Conservation (phyloP, 2,888 invertebrate genomes). For the Agelastica alni region DNA sequence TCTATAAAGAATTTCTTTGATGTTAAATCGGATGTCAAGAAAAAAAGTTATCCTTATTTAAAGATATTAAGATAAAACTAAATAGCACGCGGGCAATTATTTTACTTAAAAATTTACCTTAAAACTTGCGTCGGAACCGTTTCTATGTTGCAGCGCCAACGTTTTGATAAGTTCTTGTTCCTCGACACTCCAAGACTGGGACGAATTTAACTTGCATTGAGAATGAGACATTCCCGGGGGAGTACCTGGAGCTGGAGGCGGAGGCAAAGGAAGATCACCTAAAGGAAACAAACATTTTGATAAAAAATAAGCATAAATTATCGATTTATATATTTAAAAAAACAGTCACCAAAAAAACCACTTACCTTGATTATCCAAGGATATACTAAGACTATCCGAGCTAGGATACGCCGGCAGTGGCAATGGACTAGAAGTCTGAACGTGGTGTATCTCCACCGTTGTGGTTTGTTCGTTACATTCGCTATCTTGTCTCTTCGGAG, state of each 20-base stretch:
- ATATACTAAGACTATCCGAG: conserved; percentile 67
- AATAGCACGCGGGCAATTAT: no score
- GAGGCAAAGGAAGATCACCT: conserved; percentile 66
- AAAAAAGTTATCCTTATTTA: no score
- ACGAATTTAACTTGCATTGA: conserved; percentile 58
- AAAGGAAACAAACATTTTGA: background rate
- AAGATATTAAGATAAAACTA: no score
- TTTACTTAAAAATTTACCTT: no score
- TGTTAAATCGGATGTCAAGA: no score
- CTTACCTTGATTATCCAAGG: conserved; percentile 56
- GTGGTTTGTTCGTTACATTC: conserved; percentile 53
- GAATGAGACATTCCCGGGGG: conserved; percentile 59
- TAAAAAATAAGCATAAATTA: background rate
- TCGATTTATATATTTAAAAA: background rate
- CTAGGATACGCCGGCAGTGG: conserved; percentile 69
- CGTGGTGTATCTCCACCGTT: conserved; percentile 56
- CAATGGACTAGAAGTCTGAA: conserved; percentile 62
- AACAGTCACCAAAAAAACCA: no score
- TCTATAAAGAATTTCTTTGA: no score
- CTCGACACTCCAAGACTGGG: conserved; percentile 62
- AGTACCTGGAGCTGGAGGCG: conserved; percentile 66
- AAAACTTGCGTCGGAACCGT: conserved; percentile 82
- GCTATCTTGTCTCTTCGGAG: conserved; percentile 70
- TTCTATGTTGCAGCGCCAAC: conserved; percentile 64
- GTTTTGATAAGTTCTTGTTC: conserved; percentile 57